Evolutionary conservation across 2,113 vertebrate species (phyloP), one percentile per base, ranked within the genome.

Genomic region (Trogon melanurus): DNA sequence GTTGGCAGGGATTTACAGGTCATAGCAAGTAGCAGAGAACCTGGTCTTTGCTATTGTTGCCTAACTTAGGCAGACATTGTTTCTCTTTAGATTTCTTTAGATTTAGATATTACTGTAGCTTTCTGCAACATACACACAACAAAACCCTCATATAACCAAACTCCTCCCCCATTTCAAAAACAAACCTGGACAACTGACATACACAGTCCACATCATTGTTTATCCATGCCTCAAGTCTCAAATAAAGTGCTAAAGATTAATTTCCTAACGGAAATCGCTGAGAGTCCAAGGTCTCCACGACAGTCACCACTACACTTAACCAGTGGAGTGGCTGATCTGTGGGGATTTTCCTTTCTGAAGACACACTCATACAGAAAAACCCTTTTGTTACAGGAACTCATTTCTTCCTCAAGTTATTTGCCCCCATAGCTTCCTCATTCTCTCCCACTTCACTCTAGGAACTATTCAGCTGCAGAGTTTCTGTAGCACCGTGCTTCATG

Each of bases 401-500:
- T 69, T 87, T 76, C 36, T 71, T 32, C 47, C 58, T 58, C 32
- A 67, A 51, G 20, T 4, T 83, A 9, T 73, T 78, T 2, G 2
- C 17, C 12, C 29, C 74, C 9, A 4, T 14, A 36, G 8, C 21
- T 73, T 16, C 41, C 5, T 54, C 25, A 20, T 72, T 67, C 16
- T 76, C 51, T 86, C 9, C 19, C 8, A 10, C n/a, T 53, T 29
- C 20, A 38, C 15, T 41, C 56, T 25, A 32, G 23, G 64, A 27
- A 29, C 6, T 26, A 2, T 15, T 85, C 36, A 70, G 7, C n/a
- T 82, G 13, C 16, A 60, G 51, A 56, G 9, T 29, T 75, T 61
- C 36, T 66, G n/a, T n/a, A 71, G 60, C 50, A 82, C 1, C 0
- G 0, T 58, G 30, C 15, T 14, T 41, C 58, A 15, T 2, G 10